phyloP scores from a whole-genome alignment of 2,797 vertebrate genomes.

The Simalia tracyae region DNA sequence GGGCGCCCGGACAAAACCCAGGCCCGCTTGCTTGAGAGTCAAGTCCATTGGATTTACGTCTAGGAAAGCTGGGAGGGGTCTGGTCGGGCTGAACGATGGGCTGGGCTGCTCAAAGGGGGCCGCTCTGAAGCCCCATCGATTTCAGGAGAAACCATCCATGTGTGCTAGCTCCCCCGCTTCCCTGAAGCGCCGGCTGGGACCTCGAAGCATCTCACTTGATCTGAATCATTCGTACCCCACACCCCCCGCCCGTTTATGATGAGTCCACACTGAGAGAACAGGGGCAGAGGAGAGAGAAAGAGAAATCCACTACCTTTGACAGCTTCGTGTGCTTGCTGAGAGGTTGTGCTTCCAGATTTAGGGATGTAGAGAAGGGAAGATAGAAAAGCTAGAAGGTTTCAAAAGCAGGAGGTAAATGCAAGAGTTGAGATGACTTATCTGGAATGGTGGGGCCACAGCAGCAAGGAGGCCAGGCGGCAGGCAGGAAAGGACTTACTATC shows the following conservation, averaged over 20 bases:
- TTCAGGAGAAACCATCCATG: not conserved
- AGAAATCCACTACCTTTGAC: not conserved
- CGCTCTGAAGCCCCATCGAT: not conserved
- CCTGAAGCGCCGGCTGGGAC: not conserved
- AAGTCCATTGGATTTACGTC: not conserved
- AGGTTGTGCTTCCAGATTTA: not conserved
- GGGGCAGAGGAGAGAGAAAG: not conserved
- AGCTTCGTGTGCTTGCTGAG: not conserved
- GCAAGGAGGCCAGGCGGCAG: not conserved
- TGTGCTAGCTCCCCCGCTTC: too few species aligned
- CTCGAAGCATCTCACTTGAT: not conserved
- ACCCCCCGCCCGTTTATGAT: accelerated
- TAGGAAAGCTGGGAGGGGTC: not conserved
- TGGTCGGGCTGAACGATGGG: not conserved
- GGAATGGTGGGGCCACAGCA: not conserved
- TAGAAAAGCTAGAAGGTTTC: not conserved
- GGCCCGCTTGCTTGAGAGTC: not conserved
- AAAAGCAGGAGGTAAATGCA: not conserved
- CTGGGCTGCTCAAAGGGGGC: not conserved
- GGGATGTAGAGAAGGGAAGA: not conserved
- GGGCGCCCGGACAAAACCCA: not conserved
- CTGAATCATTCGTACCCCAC: not conserved
- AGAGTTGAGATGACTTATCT: not conserved
- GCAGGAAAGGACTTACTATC: not conserved
- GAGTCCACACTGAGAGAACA: not conserved